Evolutionary conservation across 1,140 invertebrate species (phyloP).

Genomic region (Drosophila pruinosa): DNA sequence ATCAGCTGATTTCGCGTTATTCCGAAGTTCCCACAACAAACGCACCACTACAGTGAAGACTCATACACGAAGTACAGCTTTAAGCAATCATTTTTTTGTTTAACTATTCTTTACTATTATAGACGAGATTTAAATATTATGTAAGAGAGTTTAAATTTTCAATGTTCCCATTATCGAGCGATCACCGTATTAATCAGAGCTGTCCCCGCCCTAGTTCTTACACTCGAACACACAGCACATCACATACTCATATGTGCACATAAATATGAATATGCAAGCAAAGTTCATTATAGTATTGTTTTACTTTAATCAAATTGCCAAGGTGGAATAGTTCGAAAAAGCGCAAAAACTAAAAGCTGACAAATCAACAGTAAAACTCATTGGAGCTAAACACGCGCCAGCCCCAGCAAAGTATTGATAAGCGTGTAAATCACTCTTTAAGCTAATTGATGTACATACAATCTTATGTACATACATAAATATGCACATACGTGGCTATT

Average conservation of each 20-base stretch:
- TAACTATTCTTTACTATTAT: no score
- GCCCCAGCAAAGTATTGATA: constrained; percentile 47
- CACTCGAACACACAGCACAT: background rate
- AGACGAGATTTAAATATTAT: no score
- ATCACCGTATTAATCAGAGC: background rate
- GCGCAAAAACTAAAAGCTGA: constrained; percentile 26
- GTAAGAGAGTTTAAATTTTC: no score
- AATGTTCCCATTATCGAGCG: background rate
- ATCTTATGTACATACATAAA: background rate
- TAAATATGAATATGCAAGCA: background rate
- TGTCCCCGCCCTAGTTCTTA: background rate
- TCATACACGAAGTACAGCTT: background rate
- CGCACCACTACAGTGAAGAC: constrained; percentile 23
- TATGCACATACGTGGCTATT: background rate
- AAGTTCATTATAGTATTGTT: background rate
- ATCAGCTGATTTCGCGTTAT: constrained; percentile 42
- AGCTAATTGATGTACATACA: constrained; percentile 37
- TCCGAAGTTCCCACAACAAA: constrained; percentile 14
- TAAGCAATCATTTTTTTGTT: no score
- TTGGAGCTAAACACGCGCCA: constrained; percentile 67
- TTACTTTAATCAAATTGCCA: constrained; percentile 5
- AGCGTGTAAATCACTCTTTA: constrained; percentile 61
- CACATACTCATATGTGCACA: no score
- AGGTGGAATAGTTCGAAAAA: constrained; percentile 20
- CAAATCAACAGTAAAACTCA: constrained; percentile 49